Percentiles rank a stretch among this genome's conserved stretches.
phyloP scores from a whole-genome alignment of 2,888 invertebrate genomes.

The Diaphora mendica region DNA sequence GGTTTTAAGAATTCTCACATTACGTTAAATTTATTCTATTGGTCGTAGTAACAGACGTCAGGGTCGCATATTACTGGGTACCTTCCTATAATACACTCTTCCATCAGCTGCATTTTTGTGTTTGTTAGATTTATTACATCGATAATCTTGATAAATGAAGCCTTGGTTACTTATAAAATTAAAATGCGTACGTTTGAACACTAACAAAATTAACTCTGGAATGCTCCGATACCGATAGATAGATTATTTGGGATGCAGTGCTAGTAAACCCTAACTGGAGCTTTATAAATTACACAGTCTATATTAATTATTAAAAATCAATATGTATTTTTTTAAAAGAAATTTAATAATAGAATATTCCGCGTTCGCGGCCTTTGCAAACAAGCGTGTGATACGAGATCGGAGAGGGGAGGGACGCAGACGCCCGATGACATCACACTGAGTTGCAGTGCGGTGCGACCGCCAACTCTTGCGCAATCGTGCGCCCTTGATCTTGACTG shows the following conservation, averaged over 20 bases:
- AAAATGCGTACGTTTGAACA: not conserved
- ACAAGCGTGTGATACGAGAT: conserved; percentile 59
- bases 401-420: conserved; percentile 65
- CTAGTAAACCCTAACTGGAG: not conserved
- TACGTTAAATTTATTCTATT: not conserved
- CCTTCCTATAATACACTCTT: no score
- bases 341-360: conserved; percentile 79
- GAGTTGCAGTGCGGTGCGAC: conserved; percentile 80
- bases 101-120: no score
- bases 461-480: conserved; percentile 86
- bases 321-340: conserved; percentile 42
- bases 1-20: not conserved
- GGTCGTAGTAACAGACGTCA: not conserved
- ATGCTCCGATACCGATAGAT: not conserved
- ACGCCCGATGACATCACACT: conserved; percentile 82
- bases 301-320: not conserved
- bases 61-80: conserved; percentile 30
- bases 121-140: conserved; percentile 11
- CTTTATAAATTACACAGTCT: not conserved
- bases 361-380: conserved; percentile 77
- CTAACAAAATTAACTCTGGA: conserved; percentile 7
- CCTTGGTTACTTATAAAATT: conserved; percentile 16
- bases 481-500: conserved; percentile 87
- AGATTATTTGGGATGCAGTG: not conserved
- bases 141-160: conserved; percentile 15